Base-by-base conservation (phyloP, 2,888 invertebrate species). In the Blera fallax region DNA sequence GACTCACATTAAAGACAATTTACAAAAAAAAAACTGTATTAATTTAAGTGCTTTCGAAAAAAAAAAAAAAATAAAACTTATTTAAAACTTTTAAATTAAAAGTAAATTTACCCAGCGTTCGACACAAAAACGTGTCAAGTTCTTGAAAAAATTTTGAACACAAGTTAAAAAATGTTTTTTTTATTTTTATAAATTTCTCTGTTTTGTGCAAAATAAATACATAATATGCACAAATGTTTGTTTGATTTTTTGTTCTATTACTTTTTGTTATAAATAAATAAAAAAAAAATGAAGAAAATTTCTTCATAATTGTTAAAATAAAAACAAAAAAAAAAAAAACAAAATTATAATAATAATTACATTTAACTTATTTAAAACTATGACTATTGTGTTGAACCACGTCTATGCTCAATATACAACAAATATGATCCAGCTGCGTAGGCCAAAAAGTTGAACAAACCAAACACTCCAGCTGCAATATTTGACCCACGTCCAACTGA, bases 391-490 rank as follows among this genome's bases (percentile, higher is more conserved):
- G 89, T 90, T 78, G 90, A 89, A 70, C 93, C 93, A 88, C 93
- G 94, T 90, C 95, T 95, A 93, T 95, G 95, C 89, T 97, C 96
- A 89, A 95, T 91, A 92, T 94, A 96, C 88, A 97, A 93, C 89
- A 97, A 94, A 92, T 95, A 96, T 27, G 96, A 93, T 88, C 96
- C 96, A 82, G 94, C 95, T 37, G 94, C 96, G 89, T 97, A 98
- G 24, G 95, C 96, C 69, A 95, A 89, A 54, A 96, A 95, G 92
- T 97, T 97, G 92, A 97, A 94, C 45, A 97, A 91, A 77, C 96
- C 97, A 90, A 97, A 97, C 93, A 97, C 96, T 90, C 96, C 97
- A 84, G 96, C 97, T 11, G 96, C 94, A 64, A 96, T 94, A 90
- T 96, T 96, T 48, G 94, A 92, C 32, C 93, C 94, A 14, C 92